Evolutionary conservation across 2,113 vertebrate genomes (phyloP).

Genomic region (Callopanchax toddi): DNA sequence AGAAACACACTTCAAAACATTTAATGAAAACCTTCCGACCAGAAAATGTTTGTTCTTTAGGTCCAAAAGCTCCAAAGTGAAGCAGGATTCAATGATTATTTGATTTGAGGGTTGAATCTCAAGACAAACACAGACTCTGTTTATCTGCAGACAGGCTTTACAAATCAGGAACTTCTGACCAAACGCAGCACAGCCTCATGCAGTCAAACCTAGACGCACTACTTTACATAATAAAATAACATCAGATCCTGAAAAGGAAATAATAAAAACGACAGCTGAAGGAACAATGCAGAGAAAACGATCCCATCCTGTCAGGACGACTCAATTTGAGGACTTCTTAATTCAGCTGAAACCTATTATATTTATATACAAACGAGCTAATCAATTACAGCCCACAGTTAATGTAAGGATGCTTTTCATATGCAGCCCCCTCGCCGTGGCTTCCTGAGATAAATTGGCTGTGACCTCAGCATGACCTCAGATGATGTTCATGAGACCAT

Average conservation of each 20-base stretch:
- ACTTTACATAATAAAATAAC: conserved; percentile 1
- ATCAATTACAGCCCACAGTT: conserved; percentile 69
- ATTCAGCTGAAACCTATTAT: conserved; percentile 51
- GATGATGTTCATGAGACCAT: conserved; percentile 81
- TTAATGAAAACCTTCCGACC: too few relatives aligned
- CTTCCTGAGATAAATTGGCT: conserved; percentile 80
- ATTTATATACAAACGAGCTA: conserved; percentile 62
- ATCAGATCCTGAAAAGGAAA: conserved; percentile 27
- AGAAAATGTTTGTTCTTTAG: conserved; percentile 16
- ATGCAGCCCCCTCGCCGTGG: conserved; percentile 53
- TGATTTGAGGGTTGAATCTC: conserved; percentile 29
- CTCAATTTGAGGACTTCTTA: conserved; percentile 61
- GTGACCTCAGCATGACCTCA: conserved; percentile 78
- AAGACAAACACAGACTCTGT: conserved; percentile 19
- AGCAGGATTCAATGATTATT: conserved; percentile 12
- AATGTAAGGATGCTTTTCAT: conserved; percentile 73
- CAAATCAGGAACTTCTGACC: too few relatives aligned
- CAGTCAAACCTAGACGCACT: background rate
- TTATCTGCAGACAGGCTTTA: too few relatives aligned
- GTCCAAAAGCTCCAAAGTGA: conserved; percentile 8
- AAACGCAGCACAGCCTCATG: background rate
- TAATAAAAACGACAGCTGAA: conserved; percentile 32
- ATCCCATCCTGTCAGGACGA: conserved; percentile 47
- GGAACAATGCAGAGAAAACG: conserved; percentile 50
- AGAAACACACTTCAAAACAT: too few relatives aligned